Evolutionary conservation across 1,140 invertebrate species (phyloP), one percentile per base, ranked within the genome.

Genomic region (Pseudomyrmex concolor): DNA sequence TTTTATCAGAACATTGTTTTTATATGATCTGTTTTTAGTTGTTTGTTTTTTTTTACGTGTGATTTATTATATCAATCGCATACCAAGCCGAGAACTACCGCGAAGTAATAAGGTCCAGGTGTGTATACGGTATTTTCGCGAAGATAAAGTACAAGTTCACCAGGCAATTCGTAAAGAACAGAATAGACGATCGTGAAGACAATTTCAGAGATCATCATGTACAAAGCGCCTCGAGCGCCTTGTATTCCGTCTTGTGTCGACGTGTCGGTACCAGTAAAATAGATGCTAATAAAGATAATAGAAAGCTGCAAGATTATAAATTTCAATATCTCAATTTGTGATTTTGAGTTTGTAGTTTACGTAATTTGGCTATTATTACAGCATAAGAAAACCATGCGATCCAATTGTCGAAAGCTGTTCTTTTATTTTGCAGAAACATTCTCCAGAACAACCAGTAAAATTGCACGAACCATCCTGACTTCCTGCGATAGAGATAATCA

Each of bases 401-500:
- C 74, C 82, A 84, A 19, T 83, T 86, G 1, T 78, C 63, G 43
- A 84, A 64, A 55, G 86, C 68, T 9, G 72, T 85, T 57, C 90
- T 88, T 22, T 17, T 25, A 15, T 73, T 84, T 57, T 83, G 66
- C 2, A 85, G 22, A 19, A 83, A 80, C 19, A 66, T 81, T 57
- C 90, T 86, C 90, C 90, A 90, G n/a, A 74, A 60, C 12, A 91
- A 17, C 88, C 89, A 91, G 19, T 64, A 77, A 9, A 89, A 84
- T 80, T 91, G 87, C 9, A 50, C 59, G 2, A 84, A 51, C 60
- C 66, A 86, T 17, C 72, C 74, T 9, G 84, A 54, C 50, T 76
- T 85, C 17, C 85, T 86, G 15, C 19, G 25, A 73, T 25, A 63
- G 10, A 76, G 60, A 74, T 22, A 60, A 22, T 51, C 19, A 45